Evolutionary conservation across 2,888 invertebrate genomes (phyloP).

Genomic region (Cryptocephalus moraei): DNA sequence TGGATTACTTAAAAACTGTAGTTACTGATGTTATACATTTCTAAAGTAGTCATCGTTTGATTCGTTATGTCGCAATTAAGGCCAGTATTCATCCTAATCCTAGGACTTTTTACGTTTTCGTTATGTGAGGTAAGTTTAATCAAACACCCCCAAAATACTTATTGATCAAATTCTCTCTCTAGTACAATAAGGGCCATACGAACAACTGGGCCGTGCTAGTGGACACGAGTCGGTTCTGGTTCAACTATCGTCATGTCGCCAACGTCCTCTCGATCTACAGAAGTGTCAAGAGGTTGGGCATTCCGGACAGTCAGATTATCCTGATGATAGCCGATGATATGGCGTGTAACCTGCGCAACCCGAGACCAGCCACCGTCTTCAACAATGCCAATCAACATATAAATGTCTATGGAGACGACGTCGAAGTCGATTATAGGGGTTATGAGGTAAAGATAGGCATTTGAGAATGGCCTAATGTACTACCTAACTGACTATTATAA

Average conservation of each 20-base stretch:
- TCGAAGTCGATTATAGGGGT: slow-evolving; percentile 96
- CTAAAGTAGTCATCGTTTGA: too few species aligned
- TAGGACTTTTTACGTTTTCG: too few species aligned
- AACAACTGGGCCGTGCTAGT: slow-evolving; percentile 99
- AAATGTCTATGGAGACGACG: slow-evolving; percentile 98
- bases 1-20: too few species aligned
- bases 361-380: slow-evolving; percentile 93
- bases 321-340: slow-evolving; percentile 99
- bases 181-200: slow-evolving; percentile 59
- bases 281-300: slow-evolving; percentile 96
- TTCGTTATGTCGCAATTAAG: too few species aligned
- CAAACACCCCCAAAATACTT: too few species aligned
- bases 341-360: slow-evolving; percentile 98
- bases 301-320: slow-evolving; percentile 97
- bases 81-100: too few species aligned
- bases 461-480: too few species aligned
- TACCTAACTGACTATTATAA: too few species aligned
- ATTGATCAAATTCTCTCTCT: neutral
- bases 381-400: slow-evolving; percentile 97
- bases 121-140: too few species aligned
- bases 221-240: slow-evolving; percentile 98
- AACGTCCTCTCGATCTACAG: slow-evolving; percentile 97
- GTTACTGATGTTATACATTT: too few species aligned
- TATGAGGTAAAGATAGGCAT: slow-evolving; percentile 74
- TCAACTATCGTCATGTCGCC: slow-evolving; percentile 98